Conservation (phyloP, 2,113 vertebrate genomes). For the Lycaon pictus region DNA sequence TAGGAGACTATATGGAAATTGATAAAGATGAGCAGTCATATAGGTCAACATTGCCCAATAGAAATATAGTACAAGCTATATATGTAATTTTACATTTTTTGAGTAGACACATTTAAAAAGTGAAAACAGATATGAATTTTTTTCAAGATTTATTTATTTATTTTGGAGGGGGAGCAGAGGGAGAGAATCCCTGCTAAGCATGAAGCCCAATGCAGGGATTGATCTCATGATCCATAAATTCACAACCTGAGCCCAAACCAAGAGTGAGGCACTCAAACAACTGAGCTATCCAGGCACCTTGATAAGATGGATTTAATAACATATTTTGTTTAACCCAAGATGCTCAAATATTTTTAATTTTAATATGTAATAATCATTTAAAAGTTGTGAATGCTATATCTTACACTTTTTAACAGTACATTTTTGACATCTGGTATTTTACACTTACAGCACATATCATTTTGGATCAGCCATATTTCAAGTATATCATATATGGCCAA, state of each 20-base stretch:
- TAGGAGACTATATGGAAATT: not conserved
- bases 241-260: not conserved
- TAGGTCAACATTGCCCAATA: not conserved
- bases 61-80: not conserved
- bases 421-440: conserved; percentile 18
- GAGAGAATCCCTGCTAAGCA: not conserved
- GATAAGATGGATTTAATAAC: not conserved
- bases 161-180: not conserved
- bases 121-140: not conserved
- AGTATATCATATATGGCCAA: not conserved
- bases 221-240: not conserved
- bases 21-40: not conserved
- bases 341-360: not conserved
- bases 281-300: not conserved
- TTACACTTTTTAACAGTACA: not conserved
- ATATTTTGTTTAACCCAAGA: not conserved
- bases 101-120: not conserved
- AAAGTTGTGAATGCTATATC: not conserved
- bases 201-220: not conserved
- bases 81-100: conserved; percentile 18
- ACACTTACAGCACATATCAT: not conserved
- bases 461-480: not conserved
- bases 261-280: not conserved
- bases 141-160: not conserved
- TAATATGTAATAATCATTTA: not conserved